phyloP scores from a whole-genome alignment of 1,140 invertebrate species.

The Drosophila kurseongensis region DNA sequence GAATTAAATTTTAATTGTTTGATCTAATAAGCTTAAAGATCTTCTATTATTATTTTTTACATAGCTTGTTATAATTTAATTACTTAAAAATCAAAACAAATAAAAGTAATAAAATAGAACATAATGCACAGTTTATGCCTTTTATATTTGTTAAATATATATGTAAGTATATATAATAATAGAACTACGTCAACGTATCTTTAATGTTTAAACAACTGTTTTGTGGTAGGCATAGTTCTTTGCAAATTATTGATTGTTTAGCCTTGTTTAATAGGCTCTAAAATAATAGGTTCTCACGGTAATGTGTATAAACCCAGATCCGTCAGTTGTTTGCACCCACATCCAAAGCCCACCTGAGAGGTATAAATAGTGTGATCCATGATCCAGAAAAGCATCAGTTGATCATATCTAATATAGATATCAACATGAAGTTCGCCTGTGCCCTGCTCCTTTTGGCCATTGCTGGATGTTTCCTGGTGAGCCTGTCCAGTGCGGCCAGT shows the following conservation, averaged over 20 bases:
- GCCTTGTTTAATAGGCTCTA: no score
- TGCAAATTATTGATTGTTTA: neutral
- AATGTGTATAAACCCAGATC: neutral
- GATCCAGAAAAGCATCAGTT: conserved; percentile 24
- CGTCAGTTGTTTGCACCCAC: neutral
- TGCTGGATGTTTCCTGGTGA: conserved; percentile 16
- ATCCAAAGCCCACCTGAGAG: neutral
- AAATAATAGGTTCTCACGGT: conserved; percentile 11
- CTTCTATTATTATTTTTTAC: no score
- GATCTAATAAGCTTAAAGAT: no score
- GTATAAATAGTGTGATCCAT: conserved; percentile 15
- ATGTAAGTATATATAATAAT: no score
- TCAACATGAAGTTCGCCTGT: conserved; percentile 17
- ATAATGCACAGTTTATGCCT: no score
- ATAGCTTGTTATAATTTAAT: no score
- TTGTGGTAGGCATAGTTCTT: conserved; percentile 1
- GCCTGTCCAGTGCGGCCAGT: neutral
- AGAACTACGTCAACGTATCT: neutral
- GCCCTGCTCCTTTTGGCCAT: conserved; percentile 8
- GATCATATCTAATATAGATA: neutral
- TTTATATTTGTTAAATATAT: no score
- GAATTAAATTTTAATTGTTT: no score
- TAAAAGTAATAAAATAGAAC: no score
- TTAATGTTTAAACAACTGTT: conserved; percentile 8
- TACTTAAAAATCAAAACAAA: no score